phyloP scores from a whole-genome alignment of 2,888 invertebrate species.

The Polydrusus pterygomalis region DNA sequence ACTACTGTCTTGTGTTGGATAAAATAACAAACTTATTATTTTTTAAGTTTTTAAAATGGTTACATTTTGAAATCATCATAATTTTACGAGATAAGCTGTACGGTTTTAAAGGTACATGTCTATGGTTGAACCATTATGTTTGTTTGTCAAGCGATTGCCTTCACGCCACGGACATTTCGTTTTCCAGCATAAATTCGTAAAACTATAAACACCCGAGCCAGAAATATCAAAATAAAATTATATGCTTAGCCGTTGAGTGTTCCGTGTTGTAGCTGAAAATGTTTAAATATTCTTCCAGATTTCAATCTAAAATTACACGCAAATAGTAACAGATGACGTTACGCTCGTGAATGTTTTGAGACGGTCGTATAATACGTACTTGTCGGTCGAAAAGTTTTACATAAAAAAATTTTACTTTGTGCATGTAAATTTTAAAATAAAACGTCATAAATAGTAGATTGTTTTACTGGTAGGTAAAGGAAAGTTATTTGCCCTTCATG shows the following conservation, averaged over 20 bases:
- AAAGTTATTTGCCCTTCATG: too few relatives aligned
- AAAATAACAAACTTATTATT: too few relatives aligned
- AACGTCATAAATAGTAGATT: too few relatives aligned
- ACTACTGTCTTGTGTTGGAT: too few relatives aligned
- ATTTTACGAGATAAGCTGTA: too few relatives aligned
- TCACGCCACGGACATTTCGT: constrained; percentile 14
- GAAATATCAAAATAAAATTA: constrained; percentile 39
- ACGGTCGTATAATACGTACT: not conserved
- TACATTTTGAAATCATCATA: too few relatives aligned
- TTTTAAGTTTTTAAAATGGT: too few relatives aligned
- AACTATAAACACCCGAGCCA: constrained; percentile 37
- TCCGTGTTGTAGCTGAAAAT: constrained; percentile 22
- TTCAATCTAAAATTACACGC: constrained; percentile 27
- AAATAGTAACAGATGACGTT: constrained; percentile 20
- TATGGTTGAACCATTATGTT: not conserved
- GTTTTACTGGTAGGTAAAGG: too few relatives aligned
- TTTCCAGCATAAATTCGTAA: constrained; percentile 25
- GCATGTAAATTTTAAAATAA: too few relatives aligned
- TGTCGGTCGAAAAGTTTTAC: too few relatives aligned
- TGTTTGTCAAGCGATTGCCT: constrained; percentile 11
- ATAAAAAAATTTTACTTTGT: too few relatives aligned
- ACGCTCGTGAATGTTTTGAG: not conserved
- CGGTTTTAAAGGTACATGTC: too few relatives aligned
- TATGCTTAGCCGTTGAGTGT: constrained; percentile 16
- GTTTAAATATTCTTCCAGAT: constrained; percentile 16